Base-by-base conservation (phyloP, 2,113 vertebrate species). In the Typhlomys cinereus region DNA sequence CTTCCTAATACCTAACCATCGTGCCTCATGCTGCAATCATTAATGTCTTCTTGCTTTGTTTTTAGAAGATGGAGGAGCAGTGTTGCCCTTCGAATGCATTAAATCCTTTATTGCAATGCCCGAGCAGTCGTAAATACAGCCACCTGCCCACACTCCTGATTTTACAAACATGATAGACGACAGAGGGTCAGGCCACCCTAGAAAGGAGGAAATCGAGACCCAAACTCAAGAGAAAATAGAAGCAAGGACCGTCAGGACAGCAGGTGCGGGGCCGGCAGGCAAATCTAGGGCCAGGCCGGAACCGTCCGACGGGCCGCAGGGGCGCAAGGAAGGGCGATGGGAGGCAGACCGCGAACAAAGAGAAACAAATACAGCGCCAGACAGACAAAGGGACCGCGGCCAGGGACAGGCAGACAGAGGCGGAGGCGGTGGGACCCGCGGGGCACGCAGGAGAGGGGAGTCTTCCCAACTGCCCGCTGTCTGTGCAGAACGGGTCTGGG, bases 341-440 rank as follows among this genome's bases (percentile, higher is more conserved):
- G 78, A 82, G 44, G 67, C 59, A 90, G 83, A 71, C 85, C 36
- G 61, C 88, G 86, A 64, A 96, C 93, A 96, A 95, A 96, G 94
- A 90, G 83, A 96, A 92, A 96, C 93, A 94, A 94, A 96, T 92
- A 96, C 96, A 96, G 95, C 92, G 46, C 80, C 48, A 95, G 88
- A 96, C 95, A 90, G 94, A 94, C 94, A 96, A 96, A 96, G 90
- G 94, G 93, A 94, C 89, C 21, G 0, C 73, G 20, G 59, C 93
- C 80, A 4, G 61, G 86, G 84, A 95, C 82, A 89, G 71, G 84
- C 92, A 59, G 94, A 92, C 85, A 39, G 89, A 79, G 66, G 69
- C 66, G 48, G 21, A 4, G 2, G 61, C 46, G 41, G 78, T 62
- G 25, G 71, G 21, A 0, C 1, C 54, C 25, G 27, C 36, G 18